phyloP scores from a whole-genome alignment of 2,888 invertebrate genomes.

The Hyppa rectilinea region DNA sequence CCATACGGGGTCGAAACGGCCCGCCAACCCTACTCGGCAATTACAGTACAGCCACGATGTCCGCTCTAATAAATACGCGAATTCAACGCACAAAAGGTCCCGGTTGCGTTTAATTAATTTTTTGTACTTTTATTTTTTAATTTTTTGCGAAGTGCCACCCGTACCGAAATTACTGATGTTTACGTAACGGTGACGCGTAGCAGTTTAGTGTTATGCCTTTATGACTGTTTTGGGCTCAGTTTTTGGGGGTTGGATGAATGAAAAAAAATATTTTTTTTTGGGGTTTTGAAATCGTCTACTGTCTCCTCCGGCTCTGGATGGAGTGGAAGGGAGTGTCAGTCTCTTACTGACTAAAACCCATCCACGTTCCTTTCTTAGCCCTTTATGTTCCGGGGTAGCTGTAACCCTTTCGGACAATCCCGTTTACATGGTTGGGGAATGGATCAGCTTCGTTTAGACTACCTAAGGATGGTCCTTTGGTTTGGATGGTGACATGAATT shows the following conservation, averaged over 20 bases:
- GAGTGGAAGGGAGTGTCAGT: too few species aligned
- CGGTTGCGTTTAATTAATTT: constrained; percentile 69
- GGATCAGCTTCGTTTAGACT: not conserved
- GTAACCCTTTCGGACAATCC: too few species aligned
- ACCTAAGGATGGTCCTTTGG: not conserved
- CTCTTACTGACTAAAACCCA: too few species aligned
- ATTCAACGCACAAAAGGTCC: constrained; percentile 71
- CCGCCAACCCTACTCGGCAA: constrained; percentile 68
- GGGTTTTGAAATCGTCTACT: too few species aligned
- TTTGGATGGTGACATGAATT: not conserved
- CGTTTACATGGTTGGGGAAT: too few species aligned
- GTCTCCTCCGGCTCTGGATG: too few species aligned
- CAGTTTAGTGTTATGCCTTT: constrained; percentile 52
- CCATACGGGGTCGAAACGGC: constrained; percentile 12
- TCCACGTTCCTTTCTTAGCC: too few species aligned
- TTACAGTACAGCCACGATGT: constrained; percentile 71
- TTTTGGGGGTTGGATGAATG: constrained; percentile 30
- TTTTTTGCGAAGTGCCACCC: constrained; percentile 43
- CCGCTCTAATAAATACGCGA: constrained; percentile 78
- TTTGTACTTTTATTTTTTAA: constrained; percentile 63
- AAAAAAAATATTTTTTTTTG: too few species aligned
- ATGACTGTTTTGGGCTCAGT: constrained; percentile 30
- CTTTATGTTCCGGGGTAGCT: too few species aligned
- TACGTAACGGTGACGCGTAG: constrained; percentile 53
- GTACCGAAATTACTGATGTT: constrained; percentile 55